Evolutionary conservation across 2,113 vertebrate genomes (phyloP), one percentile per base, ranked within the genome.

Genomic region (Poeciliopsis occidentalis): DNA sequence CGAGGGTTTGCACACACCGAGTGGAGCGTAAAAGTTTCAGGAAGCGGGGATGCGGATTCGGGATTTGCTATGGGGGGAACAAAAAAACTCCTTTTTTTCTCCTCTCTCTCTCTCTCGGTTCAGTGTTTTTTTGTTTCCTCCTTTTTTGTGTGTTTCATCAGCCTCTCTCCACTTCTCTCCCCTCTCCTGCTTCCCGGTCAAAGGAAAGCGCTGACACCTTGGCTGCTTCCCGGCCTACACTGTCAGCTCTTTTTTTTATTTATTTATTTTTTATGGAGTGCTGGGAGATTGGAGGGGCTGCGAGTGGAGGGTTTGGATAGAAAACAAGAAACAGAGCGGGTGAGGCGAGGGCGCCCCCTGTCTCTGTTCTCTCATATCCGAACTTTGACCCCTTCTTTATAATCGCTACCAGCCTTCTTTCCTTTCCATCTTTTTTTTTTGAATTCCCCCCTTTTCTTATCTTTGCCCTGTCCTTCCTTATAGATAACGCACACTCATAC

Each of bases 141-240:
- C 24, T 73, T 76, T 27, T 74, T 78, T 80, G 74, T 68, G 79
- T 83, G 73, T 79, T 83, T 86, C 73, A 66, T 79, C 72, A 57
- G 69, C 71, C 76, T 34, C 67, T 26, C 67, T 26, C 63, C 62
- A 63, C 63, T 47, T 69, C 29, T 78, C 84, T 82, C 69, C 71
- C 67, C 79, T 76, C 80, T 66, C 79, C 83, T 57, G 44, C 84
- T 91, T 60, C 75, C 72, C 77, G 85, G 91, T 92, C 90, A 90
- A 94, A 92, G 84, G 82, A 94, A 94, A 94, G 91, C 85, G 91
- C 93, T 94, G 93, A 94, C 93, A 91, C 87, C 85, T 90, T 82
- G 86, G 83, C 90, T 86, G 85, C 78, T 79, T 88, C 84, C 78
- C 31, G 64, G 89, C 85, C 79, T 87, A 85, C 87, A 82, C 85